Base-by-base conservation (phyloP, 2,888 invertebrate genomes). In the Acrobasis repandana region DNA sequence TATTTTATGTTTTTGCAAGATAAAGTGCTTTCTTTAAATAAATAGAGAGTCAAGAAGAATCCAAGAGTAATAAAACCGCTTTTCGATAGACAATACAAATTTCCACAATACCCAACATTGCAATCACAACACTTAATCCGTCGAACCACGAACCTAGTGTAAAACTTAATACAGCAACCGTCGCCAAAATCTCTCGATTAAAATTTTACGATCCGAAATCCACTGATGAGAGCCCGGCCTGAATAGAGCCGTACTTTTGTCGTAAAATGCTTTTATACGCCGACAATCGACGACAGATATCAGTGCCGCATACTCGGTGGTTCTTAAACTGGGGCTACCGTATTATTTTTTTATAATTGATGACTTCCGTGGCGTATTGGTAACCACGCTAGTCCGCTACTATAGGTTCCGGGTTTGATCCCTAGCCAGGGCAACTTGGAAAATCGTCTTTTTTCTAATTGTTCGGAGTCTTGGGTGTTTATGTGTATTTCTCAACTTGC, bases 141-240 rank as follows among this genome's bases (percentile, higher is more conserved):
- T 15, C 34, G 43, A 14, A 43, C 43, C 43, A 43, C 43, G 43
- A 43, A 43, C 43, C 16, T 10, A 54, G 36, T 38, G 67, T 66
- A 62, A 63, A 65, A 66, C 63, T 62, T 68, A 65, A 69, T 67
- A 65, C 52, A 34, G 34, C 36, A 46, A 11, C 38, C 15, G 20
- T 14, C 47, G 43, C 51, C 10, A 33, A 52, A 60, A 54, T 52
- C 52, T 60, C 49, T 62, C 65, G 67, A 73, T 71, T 69, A 70
- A 70, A 71, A 67, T 69, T 69, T 73, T 70, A 70, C 64, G 67
- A 67, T 57, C 67, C 60, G 46, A 61, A 62, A 59, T 49, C 63
- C 60, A 64, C 62, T 61, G 63, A 63, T 61, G 63, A 63, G 54
- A 60, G 60, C 52, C 46, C 46, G 46, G n/a, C 16, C 18, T 52